phyloP scores from a whole-genome alignment of 2,888 invertebrate genomes.

The Rhyacophila evoluta region DNA sequence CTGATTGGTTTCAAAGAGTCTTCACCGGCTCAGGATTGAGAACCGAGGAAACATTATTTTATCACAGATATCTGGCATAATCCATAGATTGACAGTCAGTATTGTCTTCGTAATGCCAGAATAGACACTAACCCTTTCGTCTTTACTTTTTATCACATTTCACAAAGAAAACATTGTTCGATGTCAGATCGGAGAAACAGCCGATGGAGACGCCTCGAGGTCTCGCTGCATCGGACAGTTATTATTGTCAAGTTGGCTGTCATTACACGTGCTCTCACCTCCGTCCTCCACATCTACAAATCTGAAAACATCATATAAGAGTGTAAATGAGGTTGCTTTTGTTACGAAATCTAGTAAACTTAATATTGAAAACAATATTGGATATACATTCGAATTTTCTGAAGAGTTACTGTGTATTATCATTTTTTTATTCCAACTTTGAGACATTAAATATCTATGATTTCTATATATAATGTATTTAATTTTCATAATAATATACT shows the following conservation, averaged over 20 bases:
- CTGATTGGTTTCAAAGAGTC: not conserved
- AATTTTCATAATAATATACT: no score
- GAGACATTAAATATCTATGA: no score
- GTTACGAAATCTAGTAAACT: no score
- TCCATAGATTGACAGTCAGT: not conserved
- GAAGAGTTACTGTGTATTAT: no score
- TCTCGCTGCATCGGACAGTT: conserved; percentile 53
- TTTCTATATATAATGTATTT: no score
- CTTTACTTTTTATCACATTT: conserved; percentile 41
- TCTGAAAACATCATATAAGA: no score
- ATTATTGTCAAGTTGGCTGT: conserved; percentile 47
- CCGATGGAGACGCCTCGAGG: conserved; percentile 47
- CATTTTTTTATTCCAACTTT: no score
- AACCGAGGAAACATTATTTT: not conserved
- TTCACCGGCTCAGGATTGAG: not conserved
- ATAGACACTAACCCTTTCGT: conserved; percentile 6
- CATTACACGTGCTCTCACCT: conserved; percentile 38
- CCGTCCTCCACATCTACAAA: conserved; percentile 53
- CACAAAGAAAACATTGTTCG: not conserved
- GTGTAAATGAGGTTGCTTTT: no score
- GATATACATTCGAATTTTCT: no score
- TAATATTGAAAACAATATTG: no score
- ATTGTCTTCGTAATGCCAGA: conserved; percentile 6
- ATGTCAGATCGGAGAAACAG: conserved; percentile 13
- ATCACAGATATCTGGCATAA: conserved; percentile 12